Conservation (phyloP, 2,113 vertebrate genomes). For the Trichomycterus rosablanca region DNA sequence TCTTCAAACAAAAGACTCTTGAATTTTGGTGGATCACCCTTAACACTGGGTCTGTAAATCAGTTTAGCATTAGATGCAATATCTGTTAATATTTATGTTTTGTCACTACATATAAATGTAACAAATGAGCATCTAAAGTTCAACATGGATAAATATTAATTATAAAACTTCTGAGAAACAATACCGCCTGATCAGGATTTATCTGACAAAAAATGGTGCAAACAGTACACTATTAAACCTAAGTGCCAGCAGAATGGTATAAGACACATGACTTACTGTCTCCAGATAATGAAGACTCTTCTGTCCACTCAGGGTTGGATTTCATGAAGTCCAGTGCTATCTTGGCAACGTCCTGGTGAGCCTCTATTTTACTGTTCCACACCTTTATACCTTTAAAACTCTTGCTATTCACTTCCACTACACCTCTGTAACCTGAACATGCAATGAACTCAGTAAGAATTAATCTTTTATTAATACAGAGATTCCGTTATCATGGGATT, state of each 20-base stretch:
- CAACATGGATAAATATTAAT: too few relatives aligned
- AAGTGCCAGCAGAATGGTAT: background rate
- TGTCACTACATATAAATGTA: too few relatives aligned
- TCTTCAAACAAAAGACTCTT: slow-evolving; percentile 52
- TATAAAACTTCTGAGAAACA: too few relatives aligned
- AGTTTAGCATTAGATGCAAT: background rate
- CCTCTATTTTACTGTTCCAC: slow-evolving; percentile 14
- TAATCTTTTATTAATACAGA: background rate
- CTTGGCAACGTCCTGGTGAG: slow-evolving; percentile 53
- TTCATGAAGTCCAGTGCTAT: slow-evolving; percentile 32
- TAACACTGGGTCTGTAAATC: slow-evolving; percentile 38
- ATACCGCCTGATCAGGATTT: too few relatives aligned
- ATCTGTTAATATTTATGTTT: background rate
- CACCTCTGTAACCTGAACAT: slow-evolving; percentile 48
- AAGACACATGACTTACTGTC: slow-evolving; percentile 20
- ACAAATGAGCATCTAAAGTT: too few relatives aligned
- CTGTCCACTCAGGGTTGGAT: background rate
- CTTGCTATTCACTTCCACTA: slow-evolving; percentile 35
- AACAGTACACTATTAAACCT: too few relatives aligned
- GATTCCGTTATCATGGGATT: too few relatives aligned
- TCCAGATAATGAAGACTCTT: slow-evolving; percentile 4
- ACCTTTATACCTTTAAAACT: slow-evolving; percentile 27
- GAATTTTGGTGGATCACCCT: slow-evolving; percentile 8
- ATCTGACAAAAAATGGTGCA: too few relatives aligned
- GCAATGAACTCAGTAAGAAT: background rate